Conservation (phyloP, 2,888 invertebrate genomes). For the Quadroppia sp. region DNA sequence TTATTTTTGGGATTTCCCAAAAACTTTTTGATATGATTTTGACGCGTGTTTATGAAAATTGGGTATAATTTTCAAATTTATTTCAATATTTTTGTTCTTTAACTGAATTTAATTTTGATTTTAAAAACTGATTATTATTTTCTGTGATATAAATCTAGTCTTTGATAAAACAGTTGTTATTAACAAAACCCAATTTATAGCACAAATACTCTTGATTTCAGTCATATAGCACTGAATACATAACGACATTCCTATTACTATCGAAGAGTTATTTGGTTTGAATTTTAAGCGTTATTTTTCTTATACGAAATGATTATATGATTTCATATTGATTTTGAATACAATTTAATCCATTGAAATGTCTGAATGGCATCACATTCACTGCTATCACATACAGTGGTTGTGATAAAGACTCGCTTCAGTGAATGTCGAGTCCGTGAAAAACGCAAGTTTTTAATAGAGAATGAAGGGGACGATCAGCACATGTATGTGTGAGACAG, state of each 20-base stretch:
- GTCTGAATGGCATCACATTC: neutral
- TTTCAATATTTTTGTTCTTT: neutral
- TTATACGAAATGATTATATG: no score
- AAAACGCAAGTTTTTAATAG: slow-evolving; percentile 6
- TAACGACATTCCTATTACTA: no score
- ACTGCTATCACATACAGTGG: no score
- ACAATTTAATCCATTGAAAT: no score
- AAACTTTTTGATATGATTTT: slow-evolving; percentile 8
- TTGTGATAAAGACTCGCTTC: slow-evolving; percentile 28
- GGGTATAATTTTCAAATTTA: neutral
- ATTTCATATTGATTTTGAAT: no score
- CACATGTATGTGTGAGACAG: slow-evolving; percentile 25
- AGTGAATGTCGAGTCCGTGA: slow-evolving; percentile 28
- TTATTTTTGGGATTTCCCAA: slow-evolving; percentile 11
- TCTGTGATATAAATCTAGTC: no score
- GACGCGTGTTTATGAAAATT: neutral
- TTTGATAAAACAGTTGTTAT: no score
- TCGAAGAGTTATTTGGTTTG: no score
- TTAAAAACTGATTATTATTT: neutral
- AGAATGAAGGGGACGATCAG: neutral
- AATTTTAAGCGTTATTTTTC: no score
- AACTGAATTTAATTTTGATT: neutral
- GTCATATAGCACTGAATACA: neutral
- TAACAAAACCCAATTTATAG: no score
- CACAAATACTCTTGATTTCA: neutral